Conservation (phyloP, 2,113 vertebrate genomes). For the Catharus minimus region DNA sequence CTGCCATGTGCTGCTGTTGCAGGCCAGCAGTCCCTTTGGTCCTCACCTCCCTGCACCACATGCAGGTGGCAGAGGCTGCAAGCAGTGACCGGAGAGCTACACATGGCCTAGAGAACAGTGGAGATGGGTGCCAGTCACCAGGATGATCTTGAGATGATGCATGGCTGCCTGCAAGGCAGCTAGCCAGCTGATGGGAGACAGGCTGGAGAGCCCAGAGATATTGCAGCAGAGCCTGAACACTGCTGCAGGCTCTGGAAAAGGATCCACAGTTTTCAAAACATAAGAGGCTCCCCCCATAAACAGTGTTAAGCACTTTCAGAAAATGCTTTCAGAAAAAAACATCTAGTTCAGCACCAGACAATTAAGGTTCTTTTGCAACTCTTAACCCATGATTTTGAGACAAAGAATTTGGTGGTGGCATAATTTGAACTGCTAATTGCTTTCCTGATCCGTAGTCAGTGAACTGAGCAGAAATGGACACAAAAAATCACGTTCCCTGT, state of each 20-base stretch:
- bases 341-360: constrained; percentile 35
- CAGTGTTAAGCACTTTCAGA: background rate
- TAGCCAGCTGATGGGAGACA: background rate
- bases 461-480: background rate
- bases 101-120: background rate
- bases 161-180: background rate
- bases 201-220: background rate
- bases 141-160: background rate
- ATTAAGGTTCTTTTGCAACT: constrained; percentile 53
- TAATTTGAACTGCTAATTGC: constrained; percentile 58
- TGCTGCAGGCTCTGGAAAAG: background rate
- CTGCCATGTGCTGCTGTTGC: background rate
- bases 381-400: constrained; percentile 46
- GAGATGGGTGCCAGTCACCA: background rate
- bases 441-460: background rate
- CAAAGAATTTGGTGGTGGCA: constrained; percentile 39
- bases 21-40: background rate
- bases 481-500: background rate
- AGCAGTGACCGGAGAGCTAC: accelerated
- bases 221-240: background rate
- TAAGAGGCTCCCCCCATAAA: background rate
- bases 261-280: background rate
- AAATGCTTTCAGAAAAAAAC: background rate
- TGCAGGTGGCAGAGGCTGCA: no score
- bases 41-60: background rate